Base-by-base conservation (phyloP, 2,113 vertebrate species). In the Nettapus auritus region DNA sequence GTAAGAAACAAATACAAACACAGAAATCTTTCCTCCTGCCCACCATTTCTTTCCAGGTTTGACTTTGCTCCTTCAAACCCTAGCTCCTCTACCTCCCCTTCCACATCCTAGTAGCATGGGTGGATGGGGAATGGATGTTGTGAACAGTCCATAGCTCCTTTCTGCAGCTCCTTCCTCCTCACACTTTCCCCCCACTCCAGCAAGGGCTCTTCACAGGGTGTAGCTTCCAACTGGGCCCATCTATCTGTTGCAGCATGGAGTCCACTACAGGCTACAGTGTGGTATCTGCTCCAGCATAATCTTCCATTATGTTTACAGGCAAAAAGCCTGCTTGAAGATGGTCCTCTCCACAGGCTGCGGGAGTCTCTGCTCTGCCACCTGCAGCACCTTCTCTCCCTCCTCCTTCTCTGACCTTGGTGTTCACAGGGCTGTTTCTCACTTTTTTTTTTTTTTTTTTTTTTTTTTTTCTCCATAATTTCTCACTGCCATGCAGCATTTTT, bases 211-310 rank as follows among this genome's bases (percentile, higher is more conserved):
- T 50, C 17, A 56, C 8, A 29, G 40, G 5, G 20, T 68, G 31
- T 6, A 76, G 19, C 38, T 90, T 76, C 17, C 38, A 34, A 60
- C 33, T 60, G 40, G 17, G 16, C 36, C 42, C 5, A 13, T 38
- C 18, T 5, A 26, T 20, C 21, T 0, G 1, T 29, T 46, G 26
- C 3, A 4, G 2, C 4, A 13, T n/a, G 7, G 8, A 3, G 11
- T 26, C 17, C 33, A 57, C 2, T 25, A 52, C 50, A 52, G 23
- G 23, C 23, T 52, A 4, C 67, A 38, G 16, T 2, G 33, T 31
- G 18, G 56, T 68, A 79, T 42, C 29, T 68, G 38, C 44, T 80
- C 79, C 62, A 75, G 26, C n/a, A 33, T 11, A 4, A 13, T 53
- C 15, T 18, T 63, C 18, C 52, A 28, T 55, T 29, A 15, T 55